phyloP scores from a whole-genome alignment of 2,113 vertebrate genomes.

The Leptodactylus fuscus region DNA sequence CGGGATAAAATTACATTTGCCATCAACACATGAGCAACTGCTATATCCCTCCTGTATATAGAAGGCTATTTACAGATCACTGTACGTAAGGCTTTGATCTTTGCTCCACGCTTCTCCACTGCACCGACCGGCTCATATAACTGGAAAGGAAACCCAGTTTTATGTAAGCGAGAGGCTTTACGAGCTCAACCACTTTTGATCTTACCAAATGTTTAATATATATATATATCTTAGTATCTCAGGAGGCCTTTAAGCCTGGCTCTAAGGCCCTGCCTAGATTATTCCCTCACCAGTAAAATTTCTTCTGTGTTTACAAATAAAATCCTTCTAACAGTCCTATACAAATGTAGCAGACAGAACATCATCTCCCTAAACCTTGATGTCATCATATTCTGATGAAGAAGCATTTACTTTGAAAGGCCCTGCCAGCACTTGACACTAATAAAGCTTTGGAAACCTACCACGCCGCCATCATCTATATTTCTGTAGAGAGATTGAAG shows the following conservation, averaged over 20 bases:
- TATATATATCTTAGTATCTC: not conserved
- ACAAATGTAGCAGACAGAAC: too few species aligned
- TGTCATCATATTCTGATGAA: too few species aligned
- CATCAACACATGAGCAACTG: not conserved
- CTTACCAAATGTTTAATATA: not conserved
- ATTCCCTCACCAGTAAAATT: not conserved
- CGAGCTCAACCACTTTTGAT: not conserved
- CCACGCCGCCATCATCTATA: too few species aligned
- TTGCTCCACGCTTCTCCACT: not conserved
- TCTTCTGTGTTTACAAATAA: not conserved
- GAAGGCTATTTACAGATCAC: not conserved
- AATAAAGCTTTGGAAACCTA: too few species aligned
- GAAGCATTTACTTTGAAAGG: too few species aligned
- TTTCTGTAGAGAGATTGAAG: too few species aligned
- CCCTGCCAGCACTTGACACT: too few species aligned
- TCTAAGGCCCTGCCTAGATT: not conserved
- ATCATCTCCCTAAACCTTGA: too few species aligned
- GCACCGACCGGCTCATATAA: not conserved
- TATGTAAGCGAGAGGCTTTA: not conserved
- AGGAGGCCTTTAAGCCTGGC: not conserved
- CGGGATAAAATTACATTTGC: constrained; percentile 1
- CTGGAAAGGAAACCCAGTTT: not conserved
- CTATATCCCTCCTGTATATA: not conserved
- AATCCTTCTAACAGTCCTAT: not conserved
- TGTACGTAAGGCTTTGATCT: constrained; percentile 16